Evolutionary conservation across 2,113 vertebrate species (phyloP), one percentile per base, ranked within the genome.

Genomic region (Dasyornis broadbenti): DNA sequence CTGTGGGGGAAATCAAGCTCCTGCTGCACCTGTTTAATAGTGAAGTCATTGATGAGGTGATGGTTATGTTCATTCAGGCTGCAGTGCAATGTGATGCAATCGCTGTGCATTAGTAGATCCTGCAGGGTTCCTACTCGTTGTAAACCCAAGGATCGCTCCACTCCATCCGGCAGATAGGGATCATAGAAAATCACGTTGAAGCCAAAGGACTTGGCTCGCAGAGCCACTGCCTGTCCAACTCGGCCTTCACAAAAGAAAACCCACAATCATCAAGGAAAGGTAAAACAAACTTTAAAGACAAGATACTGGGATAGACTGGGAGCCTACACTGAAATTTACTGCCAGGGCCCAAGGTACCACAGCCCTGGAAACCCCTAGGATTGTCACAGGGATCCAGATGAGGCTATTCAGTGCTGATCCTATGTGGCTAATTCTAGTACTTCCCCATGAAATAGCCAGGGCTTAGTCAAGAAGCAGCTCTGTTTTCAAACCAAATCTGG

Each of bases 51-150:
- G 95, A 99, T 99, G 97, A 99, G 99, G 96, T 99, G 99, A 97
- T 99, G 99, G 97, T 99, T 99, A 98, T 99, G 99, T 98, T 99
- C 98, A 86, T 99, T 99, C 95, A 99, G 98, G 97, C 98, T 99
- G 97, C 98, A 99, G 97, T 99, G 99, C 96, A 99, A 97, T 72
- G 98, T 99, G 64, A 99, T 98, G 72, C 99, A 99, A 98, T 99
- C 99, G 64, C 98, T 99, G 97, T 99, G 98, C 96, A 99, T 98
- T 86, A 99, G 98, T 95, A 99, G 98, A 96, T 99, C 98, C 97
- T 99, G 99, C 97, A 99, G 97, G 75, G 99, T 99, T 89, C 97
- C 97, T 98, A 99, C 98, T 86, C 99, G 98, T 56, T 99, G 98
- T 82, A 99, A 97, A 82, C 99, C 99, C 92, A 99, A 98, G 37